Base-by-base conservation (phyloP, 2,888 invertebrate species). In the Rhogogaster chlorosoma region DNA sequence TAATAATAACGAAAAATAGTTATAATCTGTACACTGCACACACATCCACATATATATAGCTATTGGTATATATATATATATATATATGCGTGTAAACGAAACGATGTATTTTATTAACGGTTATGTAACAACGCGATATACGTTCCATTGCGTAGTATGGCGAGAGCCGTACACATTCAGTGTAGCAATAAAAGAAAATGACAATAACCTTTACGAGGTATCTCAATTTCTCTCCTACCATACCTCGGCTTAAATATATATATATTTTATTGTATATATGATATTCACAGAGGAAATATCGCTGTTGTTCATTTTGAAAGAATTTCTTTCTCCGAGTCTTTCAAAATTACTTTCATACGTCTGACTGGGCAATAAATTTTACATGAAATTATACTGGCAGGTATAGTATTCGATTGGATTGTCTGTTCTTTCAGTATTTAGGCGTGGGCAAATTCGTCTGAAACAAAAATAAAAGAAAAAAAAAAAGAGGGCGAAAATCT, bases 101-200 rank as follows among this genome's bases (percentile, higher is more conserved):
- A 12, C 26, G 4, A 73, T 73, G 29, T 42, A 42, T 77, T 78
- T 84, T 84, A 80, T 80, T 67, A 49, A 80, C 64, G 61, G 75
- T 64, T 22, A 49, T 61, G 77, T 78, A 77, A 77, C 84, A 6
- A 71, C 32, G 29, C 32, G 64, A 57, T 45, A 22, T 82, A 36
- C 36, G 18, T 73, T 53, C 15, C 42, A 26, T 45, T 75, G 45
- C 26, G 32, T 32, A n/a, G 15, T 12, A 12, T n/a, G 38, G 78
- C 32, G 42, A 29, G n/a, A 78, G n/a, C 77, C 45, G n/a, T 22
- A 26, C 26, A 22, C 61, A 61, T 61, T 61, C 61, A 22, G 26
- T 26, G 12, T 73, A 18, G 67, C 53, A 45, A 49, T 84, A 84
- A 80, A 80, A 53, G 36, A 84, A 84, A 80, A 84, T 9, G 70